Evolutionary conservation across 1,140 invertebrate species (phyloP), one percentile per base, ranked within the genome.

Genomic region (Polypedilum pembai): DNA sequence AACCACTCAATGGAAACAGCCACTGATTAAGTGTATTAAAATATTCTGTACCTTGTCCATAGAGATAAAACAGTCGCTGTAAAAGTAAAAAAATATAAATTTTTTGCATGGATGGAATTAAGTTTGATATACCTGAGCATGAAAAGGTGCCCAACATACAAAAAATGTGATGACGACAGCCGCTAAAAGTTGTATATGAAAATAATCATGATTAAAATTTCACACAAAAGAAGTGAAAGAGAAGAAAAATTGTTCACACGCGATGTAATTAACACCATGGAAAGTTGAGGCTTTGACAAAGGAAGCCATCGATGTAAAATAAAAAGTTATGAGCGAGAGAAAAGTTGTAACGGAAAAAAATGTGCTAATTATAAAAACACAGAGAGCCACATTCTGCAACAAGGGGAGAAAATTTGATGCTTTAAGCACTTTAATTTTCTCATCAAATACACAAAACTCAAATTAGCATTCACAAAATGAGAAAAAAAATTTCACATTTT

Each of bases 141-240:
- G 96, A 84, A 98, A 98, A 17, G 96, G 96, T 0, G 94, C 94
- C 95, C 95, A 99, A 83, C 95, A 98, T 1, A 97, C 83, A 84
- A 98, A 98, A 84, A 98, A 98, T n/a, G 92, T 92, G 2, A 98
- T 87, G 4, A 98, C 96, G 3, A 98, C 96, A 1, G 93, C 94
- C 78, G 94, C 96, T 98, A 84, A 40, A 85, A 85, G 77, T 74
- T 63, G 80, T 56, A 76, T 33, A 33, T 33, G 24, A 33, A 33
- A 33, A 33, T 33, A 3, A 33, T 33, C 24, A 33, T 33, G 24
- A 33, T 33, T 33, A 33, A 33, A 33, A 33, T 33, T 33, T 33
- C 24, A 33, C 24, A 33, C 24, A 33, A 33, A 33, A 33, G 2
- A 33, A 33, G 24, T 5, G 24, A 33, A 33, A 33, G 24, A 33